Evolutionary conservation across 2,113 vertebrate genomes (phyloP), one percentile per base, ranked within the genome.

Genomic region (Phyllostomus discolor): DNA sequence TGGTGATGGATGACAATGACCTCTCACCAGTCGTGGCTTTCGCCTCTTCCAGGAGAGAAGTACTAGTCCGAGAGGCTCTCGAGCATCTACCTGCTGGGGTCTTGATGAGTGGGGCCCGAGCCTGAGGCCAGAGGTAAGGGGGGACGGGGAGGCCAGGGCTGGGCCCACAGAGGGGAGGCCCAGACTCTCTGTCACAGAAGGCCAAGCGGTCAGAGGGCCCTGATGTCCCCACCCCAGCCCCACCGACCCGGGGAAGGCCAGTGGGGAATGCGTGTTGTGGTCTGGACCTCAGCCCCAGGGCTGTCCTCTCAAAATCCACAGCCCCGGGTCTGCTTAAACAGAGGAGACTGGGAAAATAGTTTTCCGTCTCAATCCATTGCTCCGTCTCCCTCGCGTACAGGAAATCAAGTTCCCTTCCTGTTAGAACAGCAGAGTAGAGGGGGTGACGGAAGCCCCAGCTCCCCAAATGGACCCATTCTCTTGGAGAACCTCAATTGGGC

Each of bases 91-190:
- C 70, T 69, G 26, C 8, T 35, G 48, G 33, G 54, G 50, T 43
- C 15, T 57, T 70, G 93, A 95, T 96, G 70, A 96, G 97, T 95
- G 80, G 54, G 35, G 48, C 62, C 35, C 67, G 26, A n/a, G 64
- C 10, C 22, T 9, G 84, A 73, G 57, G 66, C 33, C 38, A 35
- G 22, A 57, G n/a, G 10, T 28, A 11, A 79, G n/a, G 20, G 52
- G 50, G 43, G 26, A 0, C 24, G 70, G 84, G 75, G 28, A 75
- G 78, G 38, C 57, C 67, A 35, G 72, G 43, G 67, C 41, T 85
- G 66, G 7, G 28, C 46, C 41, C 35, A 72, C 15, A 76, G 50
- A 85, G 35, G 67, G 43, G n/a, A 78, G 38, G 46, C 48, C 43
- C 41, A 54, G 31, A 5, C 67, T 78, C 66, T 90, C 76, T 76